Evolutionary conservation across 2,113 vertebrate genomes (phyloP), one percentile per base, ranked within the genome.

Genomic region (Capra hircus): DNA sequence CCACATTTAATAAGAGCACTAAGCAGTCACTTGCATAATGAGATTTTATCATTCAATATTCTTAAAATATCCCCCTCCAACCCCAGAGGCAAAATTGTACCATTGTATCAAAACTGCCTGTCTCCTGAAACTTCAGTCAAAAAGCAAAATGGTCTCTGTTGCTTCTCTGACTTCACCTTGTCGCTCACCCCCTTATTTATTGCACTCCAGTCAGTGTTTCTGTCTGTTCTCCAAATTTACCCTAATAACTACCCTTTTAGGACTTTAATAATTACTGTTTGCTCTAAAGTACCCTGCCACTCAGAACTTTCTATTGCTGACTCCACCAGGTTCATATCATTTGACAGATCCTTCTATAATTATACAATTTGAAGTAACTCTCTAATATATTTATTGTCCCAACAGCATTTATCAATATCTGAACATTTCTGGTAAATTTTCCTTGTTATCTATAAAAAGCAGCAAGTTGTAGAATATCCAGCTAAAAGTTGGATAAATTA

Each of bases 111-210:
- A 94, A 25, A 27, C 36, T 48, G 17, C 5, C 43, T 81, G 36
- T 67, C 30, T 71, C 28, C n/a, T 23, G n/a, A 91, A 45, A 21
- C 4, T 84, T 94, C 19, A n/a, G 23, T 80, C 52, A 52, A 57
- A 94, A 95, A 93, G 21, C 17, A 62, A 91, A 94, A 64, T 17
- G 17, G 4, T 13, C n/a, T 30, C 36, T 87, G 30, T 5, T 13
- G 36, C 6, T 28, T 62, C 82, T 59, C 77, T 30, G 59, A 40
- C 12, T 40, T 93, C 64, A n/a, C 15, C 15, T 21, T 57, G 50
- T 52, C 2, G 1, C n/a, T 8, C 0, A 33, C 30, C 11, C 11
- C n/a, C 27, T 74, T n/a, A 21, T 7, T 40, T 27, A 19, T 5
- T 33, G 33, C 43, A 28, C 13, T 74, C 9, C 8, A 53, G 13